Conservation (phyloP, 2,113 vertebrate species). For the Lepus timidus region DNA sequence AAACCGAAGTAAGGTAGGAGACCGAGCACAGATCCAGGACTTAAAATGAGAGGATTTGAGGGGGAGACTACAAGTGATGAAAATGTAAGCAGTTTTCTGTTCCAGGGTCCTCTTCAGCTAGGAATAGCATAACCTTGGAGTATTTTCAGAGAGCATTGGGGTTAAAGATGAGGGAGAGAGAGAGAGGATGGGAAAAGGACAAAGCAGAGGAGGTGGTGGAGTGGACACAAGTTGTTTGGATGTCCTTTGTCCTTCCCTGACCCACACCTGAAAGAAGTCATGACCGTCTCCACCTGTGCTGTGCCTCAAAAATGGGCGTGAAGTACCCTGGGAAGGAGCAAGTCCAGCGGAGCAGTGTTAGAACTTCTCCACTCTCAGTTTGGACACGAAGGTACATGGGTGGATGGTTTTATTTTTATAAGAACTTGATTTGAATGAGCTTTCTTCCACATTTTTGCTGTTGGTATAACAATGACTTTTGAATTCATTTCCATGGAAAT, state of each 20-base stretch:
- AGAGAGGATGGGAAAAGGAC: background rate
- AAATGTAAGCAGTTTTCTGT: background rate
- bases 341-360: background rate
- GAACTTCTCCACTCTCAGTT: background rate
- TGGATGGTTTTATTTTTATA: background rate
- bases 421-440: background rate
- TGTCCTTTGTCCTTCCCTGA: background rate
- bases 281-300: background rate
- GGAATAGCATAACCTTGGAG: background rate
- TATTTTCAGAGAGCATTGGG: background rate
- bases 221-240: background rate
- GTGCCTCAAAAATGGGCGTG: background rate
- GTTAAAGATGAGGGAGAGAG: background rate
- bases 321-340: background rate
- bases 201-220: background rate
- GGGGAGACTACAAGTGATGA: background rate
- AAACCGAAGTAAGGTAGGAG: background rate
- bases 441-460: background rate
- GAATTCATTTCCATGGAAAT: slow-evolving; percentile 43
- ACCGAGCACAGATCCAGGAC: background rate
- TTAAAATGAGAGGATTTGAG: background rate
- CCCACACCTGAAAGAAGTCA: background rate
- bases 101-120: background rate
- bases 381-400: background rate
- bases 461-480: background rate